phyloP scores from a whole-genome alignment of 1,140 invertebrate species.

The Triops cancriformis region DNA sequence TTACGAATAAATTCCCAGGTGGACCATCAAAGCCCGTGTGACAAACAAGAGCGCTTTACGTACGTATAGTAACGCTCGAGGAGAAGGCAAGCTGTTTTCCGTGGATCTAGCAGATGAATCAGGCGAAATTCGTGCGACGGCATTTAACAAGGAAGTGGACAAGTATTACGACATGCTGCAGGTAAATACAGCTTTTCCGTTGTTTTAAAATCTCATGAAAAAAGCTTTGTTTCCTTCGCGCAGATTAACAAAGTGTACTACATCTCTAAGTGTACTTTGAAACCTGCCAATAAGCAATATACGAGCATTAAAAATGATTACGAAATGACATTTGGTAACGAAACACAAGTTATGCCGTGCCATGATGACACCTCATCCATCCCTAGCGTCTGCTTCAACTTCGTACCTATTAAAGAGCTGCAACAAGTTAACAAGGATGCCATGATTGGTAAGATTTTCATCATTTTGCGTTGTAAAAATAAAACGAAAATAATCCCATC shows the following conservation, averaged over 20 bases:
- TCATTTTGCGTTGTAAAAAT: not conserved
- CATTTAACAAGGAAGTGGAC: slow-evolving; percentile 81
- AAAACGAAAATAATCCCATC: not conserved
- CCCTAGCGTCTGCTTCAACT: slow-evolving; percentile 74
- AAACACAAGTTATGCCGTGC: slow-evolving; percentile 51
- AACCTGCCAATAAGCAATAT: slow-evolving; percentile 87
- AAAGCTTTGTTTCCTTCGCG: slow-evolving; percentile 34
- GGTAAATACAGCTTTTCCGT: slow-evolving; percentile 48
- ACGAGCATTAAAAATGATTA: slow-evolving; percentile 83
- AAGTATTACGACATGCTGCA: slow-evolving; percentile 85
- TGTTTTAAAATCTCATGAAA: slow-evolving; percentile 28
- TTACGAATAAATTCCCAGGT: slow-evolving; percentile 46
- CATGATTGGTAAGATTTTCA: slow-evolving; percentile 53
- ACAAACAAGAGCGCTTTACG: slow-evolving; percentile 71
- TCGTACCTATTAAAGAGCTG: slow-evolving; percentile 67
- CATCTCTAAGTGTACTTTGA: slow-evolving; percentile 69
- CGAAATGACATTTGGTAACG: slow-evolving; percentile 81
- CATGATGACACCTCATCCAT: slow-evolving; percentile 53
- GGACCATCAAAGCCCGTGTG: slow-evolving; percentile 86
- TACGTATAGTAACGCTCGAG: slow-evolving; percentile 81
- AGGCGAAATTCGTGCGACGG: slow-evolving; percentile 91
- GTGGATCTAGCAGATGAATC: slow-evolving; percentile 87
- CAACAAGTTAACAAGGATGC: slow-evolving; percentile 55
- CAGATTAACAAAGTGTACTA: slow-evolving; percentile 79
- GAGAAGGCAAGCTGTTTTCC: slow-evolving; percentile 88